Evolutionary conservation across 2,888 invertebrate genomes (phyloP).

Genomic region (Carpatolechia fugitivella): DNA sequence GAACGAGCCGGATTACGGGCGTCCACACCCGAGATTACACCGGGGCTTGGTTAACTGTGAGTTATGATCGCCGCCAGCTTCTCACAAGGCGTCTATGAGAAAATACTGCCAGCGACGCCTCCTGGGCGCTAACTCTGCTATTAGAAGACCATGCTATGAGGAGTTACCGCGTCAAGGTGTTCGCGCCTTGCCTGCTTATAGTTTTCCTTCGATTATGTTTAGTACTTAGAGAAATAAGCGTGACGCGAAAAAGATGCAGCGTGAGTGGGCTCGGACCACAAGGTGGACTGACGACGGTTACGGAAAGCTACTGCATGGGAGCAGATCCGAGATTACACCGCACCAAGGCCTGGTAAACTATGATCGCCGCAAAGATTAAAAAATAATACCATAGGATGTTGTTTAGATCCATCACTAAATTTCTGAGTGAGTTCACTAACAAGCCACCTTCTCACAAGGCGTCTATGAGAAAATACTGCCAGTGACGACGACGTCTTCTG

Average conservation of each 20-base stretch:
- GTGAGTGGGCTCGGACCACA: too few species aligned
- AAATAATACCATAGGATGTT: too few species aligned
- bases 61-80: conserved; percentile 72
- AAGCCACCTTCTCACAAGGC: conserved; percentile 68
- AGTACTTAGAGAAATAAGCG: too few species aligned
- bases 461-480: conserved; percentile 73
- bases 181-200: not conserved
- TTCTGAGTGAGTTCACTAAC: too few species aligned
- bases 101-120: conserved; percentile 64
- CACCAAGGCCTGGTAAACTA: conserved; percentile 69
- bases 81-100: conserved; percentile 72
- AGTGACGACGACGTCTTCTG: conserved; percentile 50
- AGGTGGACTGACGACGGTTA: too few species aligned
- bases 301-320: too few species aligned
- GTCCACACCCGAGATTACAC: conserved; percentile 67
- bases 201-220: too few species aligned
- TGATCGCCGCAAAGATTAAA: too few species aligned
- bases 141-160: conserved; percentile 22
- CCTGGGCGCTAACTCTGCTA: conserved; percentile 51
- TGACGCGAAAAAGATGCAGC: too few species aligned
- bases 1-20: conserved; percentile 64
- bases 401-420: too few species aligned
- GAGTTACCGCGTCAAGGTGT: not conserved
- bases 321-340: conserved; percentile 66
- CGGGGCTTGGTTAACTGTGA: conserved; percentile 67